Base-by-base conservation (phyloP, 35 echinoderm and acorn worm species). In the Antedon bifida region DNA sequence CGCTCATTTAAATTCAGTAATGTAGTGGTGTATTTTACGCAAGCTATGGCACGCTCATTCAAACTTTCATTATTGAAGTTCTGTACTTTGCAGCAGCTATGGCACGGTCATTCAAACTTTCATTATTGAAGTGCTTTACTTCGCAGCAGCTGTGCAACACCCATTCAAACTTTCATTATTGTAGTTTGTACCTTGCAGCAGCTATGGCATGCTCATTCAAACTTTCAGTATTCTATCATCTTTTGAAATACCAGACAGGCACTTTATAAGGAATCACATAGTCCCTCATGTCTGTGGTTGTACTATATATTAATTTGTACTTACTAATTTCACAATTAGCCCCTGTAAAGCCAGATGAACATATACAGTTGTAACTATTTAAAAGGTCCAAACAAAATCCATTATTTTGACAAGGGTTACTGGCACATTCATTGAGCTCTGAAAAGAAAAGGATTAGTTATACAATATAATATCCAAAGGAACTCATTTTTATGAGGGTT, bases 261-360 rank as follows among this genome's bases (percentile, higher is more conserved):
- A 17, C 28, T 30, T 31, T 32, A 30, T 46, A 46, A 5, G 23
- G 28, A 73, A 46, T 34, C 26, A 64, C 31, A 32, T 74, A 84
- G 30, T 31, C 36, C 19, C 34, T 74, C 10, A 46, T 83, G 36
- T 46, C 23, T 28, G 44, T 46, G 10, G 31, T 44, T 29, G 31
- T 51, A 34, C 30, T 34, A 33, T 14, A 23, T 13, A 7, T 0
- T 33, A 55, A 84, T 14, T 31, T 13, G 10, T 5, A 83, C 75
- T 45, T 78, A 89, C 87, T 51, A 35, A 31, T 89, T 79, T 89
- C 74, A 31, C 87, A 89, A 33, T 76, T 45, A 7, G n/a, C 32
- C 35, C 87, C 87, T 8, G 34, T 38, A 30, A 84, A 89, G 12
- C 82, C 82, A 0, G 74, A 0, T 2, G 32, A 8, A 31, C 87